phyloP scores from a whole-genome alignment of 2,888 invertebrate species.

The Caenorhabditis drosophilae region DNA sequence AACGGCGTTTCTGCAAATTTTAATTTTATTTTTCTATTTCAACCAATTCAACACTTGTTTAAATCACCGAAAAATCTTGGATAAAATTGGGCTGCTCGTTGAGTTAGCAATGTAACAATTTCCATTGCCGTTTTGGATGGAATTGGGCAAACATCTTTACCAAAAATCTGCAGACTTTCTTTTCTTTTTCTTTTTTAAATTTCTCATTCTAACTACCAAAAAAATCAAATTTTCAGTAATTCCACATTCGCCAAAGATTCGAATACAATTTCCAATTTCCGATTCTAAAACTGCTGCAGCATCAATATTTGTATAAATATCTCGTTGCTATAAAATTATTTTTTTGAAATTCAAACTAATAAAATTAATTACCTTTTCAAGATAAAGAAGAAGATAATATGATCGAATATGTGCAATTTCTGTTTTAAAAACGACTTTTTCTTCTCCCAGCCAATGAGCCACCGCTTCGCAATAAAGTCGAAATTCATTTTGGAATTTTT shows the following conservation, averaged over 20 bases:
- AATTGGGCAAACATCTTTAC: constrained; percentile 1
- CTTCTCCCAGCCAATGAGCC: constrained; percentile 7
- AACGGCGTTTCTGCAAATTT: constrained; percentile 2
- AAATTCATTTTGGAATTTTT: constrained; percentile 18
- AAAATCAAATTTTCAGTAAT: constrained; percentile 25
- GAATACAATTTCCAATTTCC: constrained; percentile 23
- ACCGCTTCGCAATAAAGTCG: constrained; percentile 10
- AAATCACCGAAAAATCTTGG: neutral
- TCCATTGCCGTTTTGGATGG: constrained; percentile 10
- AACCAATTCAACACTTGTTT: neutral
- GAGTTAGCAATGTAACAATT: constrained; percentile 9
- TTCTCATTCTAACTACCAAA: constrained; percentile 17
- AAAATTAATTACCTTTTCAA: constrained; percentile 5
- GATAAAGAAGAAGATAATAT: constrained; percentile 11
- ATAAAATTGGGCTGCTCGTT: constrained; percentile 18
- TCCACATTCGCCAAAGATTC: constrained; percentile 40
- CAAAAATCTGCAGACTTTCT: constrained; percentile 25
- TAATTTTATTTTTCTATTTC: neutral
- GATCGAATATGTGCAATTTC: constrained; percentile 3
- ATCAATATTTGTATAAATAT: constrained; percentile 35
- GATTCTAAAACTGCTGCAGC: constrained; percentile 23
- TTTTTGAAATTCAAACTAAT: neutral
- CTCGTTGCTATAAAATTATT: constrained; percentile 10
- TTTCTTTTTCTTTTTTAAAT: no score
- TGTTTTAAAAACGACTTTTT: constrained; percentile 4